phyloP scores from a whole-genome alignment of 2,888 invertebrate genomes.

The Cosmia pyralina region DNA sequence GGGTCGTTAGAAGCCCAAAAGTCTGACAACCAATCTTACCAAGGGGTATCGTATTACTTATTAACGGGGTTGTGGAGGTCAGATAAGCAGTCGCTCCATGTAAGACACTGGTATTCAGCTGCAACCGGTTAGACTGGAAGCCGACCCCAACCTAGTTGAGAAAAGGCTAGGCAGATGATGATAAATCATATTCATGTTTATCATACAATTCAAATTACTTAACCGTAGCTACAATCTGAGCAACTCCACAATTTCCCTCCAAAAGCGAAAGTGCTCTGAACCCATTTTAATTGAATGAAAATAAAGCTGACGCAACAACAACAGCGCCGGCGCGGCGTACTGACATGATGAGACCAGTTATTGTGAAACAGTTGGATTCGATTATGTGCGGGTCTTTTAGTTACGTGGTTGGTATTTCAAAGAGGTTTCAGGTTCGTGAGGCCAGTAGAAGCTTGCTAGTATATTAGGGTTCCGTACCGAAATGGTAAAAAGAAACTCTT shows the following conservation, averaged over 20 bases:
- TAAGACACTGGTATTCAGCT: too few species aligned
- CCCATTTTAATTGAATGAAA: slow-evolving; percentile 54
- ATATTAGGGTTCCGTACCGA: too few species aligned
- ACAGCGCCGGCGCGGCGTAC: slow-evolving; percentile 13
- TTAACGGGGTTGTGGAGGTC: too few species aligned
- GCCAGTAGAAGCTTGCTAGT: not conserved
- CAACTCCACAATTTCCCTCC: slow-evolving; percentile 7
- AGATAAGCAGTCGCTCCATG: too few species aligned
- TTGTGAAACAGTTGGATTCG: slow-evolving; percentile 49
- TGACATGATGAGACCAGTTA: slow-evolving; percentile 48
- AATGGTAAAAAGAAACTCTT: too few species aligned
- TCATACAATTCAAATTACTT: not conserved
- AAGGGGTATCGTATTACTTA: too few species aligned
- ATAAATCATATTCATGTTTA: not conserved
- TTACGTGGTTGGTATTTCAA: slow-evolving; percentile 33
- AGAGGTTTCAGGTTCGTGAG: slow-evolving; percentile 7
- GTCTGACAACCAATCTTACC: too few species aligned
- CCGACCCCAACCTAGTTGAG: too few species aligned
- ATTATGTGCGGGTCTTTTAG: slow-evolving; percentile 31
- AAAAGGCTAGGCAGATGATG: too few species aligned
- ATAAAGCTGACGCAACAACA: slow-evolving; percentile 45
- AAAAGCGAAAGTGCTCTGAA: slow-evolving; percentile 32
- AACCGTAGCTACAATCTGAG: not conserved
- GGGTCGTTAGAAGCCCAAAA: too few species aligned
- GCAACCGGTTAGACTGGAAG: too few species aligned